Evolutionary conservation across 2,888 invertebrate species (phyloP), one percentile per base, ranked within the genome.

Genomic region (Barypeithes pellucidus): DNA sequence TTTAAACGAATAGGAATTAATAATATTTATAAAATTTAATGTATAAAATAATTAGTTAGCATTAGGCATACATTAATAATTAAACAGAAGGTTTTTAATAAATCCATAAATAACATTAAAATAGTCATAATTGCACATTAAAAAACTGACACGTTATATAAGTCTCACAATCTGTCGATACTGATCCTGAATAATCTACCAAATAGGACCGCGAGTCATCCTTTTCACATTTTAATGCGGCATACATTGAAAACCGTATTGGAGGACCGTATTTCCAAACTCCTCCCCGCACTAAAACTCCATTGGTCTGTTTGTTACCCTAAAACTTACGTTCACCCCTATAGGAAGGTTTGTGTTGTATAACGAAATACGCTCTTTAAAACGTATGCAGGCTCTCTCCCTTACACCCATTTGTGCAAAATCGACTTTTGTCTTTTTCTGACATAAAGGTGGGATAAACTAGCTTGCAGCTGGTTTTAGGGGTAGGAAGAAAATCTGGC

Each of bases 161-260:
- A 69, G 69, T 69, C 60, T 52, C 63, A 39, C 75, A 75, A 73
- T 73, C 70, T 75, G 75, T 76, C 76, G 68, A 72, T 73, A 65
- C 29, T 63, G 67, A 63, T 63, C 43, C 65, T 61, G 60, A 71
- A 67, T 66, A 60, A 63, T 65, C 67, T 59, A 61, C 72, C 73
- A 72, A 76, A 76, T 62, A 69, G 74, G 61, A 57, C 71, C 71
- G 22, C 61, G 67, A 66, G 60, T 69, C 75, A 45, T 73, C 73
- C 70, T 75, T 75, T 77, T 80, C 82, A 79, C 80, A 81, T 81
- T 81, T 81, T 81, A 80, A 81, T 73, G 76, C 60, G 57, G 69
- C 69, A 78, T 80, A 86, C 86, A 86, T 84, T 85, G 85, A 85
- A 86, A 86, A 87, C 86, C 86, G 86, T 87, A 87, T 87, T 87